Percentiles rank a stretch among this genome's conserved stretches.
Conservation (phyloP, 1,140 invertebrate genomes). For the Ganaspis sp. region DNA sequence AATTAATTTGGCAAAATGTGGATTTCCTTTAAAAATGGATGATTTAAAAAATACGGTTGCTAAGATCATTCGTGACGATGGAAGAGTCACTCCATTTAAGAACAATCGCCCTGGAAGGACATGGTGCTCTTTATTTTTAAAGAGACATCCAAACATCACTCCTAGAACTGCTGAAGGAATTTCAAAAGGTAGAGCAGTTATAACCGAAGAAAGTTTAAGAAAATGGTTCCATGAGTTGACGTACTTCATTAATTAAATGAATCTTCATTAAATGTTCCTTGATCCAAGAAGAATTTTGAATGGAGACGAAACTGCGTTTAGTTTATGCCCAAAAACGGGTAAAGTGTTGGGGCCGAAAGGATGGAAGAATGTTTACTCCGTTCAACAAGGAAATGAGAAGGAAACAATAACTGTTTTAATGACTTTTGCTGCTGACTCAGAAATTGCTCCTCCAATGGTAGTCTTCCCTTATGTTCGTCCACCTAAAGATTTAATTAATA, state of each 20-base stretch:
- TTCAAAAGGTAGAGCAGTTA: conserved; percentile 57
- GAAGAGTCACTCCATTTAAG: conserved; percentile 44
- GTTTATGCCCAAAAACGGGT: conserved; percentile 62
- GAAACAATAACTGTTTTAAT: conserved; percentile 64
- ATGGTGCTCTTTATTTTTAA: conserved; percentile 68
- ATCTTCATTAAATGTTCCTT: conserved; percentile 53
- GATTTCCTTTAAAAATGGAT: too few relatives aligned
- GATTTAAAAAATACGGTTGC: too few relatives aligned
- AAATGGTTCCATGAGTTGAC: conserved; percentile 56
- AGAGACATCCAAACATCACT: conserved; percentile 63
- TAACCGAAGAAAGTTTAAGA: conserved; percentile 59
- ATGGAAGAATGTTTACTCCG: conserved; percentile 63
- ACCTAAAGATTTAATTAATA: conserved; percentile 36
- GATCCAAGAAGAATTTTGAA: conserved; percentile 63
- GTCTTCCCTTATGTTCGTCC: conserved; percentile 59
- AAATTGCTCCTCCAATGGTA: conserved; percentile 56
- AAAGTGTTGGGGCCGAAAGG: conserved; percentile 61
- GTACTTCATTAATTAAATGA: conserved; percentile 46
- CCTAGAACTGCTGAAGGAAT: conserved; percentile 63
- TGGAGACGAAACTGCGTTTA: conserved; percentile 65
- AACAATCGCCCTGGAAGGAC: conserved; percentile 60
- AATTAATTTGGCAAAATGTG: too few relatives aligned
- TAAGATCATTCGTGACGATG: too few relatives aligned
- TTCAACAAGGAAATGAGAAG: conserved; percentile 62
- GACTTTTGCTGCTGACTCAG: conserved; percentile 57